Conservation (phyloP, 1,140 invertebrate species). For the Drosophila subpulchrella region DNA sequence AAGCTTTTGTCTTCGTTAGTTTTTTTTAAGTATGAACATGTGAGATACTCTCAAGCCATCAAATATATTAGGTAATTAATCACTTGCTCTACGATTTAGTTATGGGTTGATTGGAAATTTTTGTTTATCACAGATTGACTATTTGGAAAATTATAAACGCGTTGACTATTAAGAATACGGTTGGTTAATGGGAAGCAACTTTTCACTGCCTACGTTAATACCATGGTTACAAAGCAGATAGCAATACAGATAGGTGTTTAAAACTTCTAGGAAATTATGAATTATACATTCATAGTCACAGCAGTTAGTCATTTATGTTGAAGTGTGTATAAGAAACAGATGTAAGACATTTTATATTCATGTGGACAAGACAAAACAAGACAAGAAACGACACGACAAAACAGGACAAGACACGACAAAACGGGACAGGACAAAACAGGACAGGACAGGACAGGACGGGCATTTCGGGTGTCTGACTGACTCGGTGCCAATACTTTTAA, state of each 20-base stretch:
- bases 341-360: neutral
- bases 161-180: conserved; percentile 12
- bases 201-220: conserved; percentile 25
- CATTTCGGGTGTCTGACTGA: conserved; percentile 7
- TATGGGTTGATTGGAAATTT: conserved; percentile 18
- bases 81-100: conserved; percentile 36
- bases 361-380: neutral
- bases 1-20: conserved; percentile 14
- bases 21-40: conserved; percentile 35
- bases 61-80: conserved; percentile 32
- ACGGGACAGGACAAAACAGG: neutral
- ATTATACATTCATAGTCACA: neutral
- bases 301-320: conserved; percentile 6
- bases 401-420: neutral
- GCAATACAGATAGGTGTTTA: conserved; percentile 9
- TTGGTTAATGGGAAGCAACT: conserved; percentile 19
- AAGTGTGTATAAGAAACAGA: conserved; percentile 1
- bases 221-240: conserved; percentile 10
- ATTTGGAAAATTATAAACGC: neutral
- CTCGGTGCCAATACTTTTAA: conserved; percentile 1
- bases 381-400: neutral
- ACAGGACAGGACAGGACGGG: neutral
- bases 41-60: conserved; percentile 54
- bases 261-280: conserved; percentile 5
- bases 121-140: conserved; percentile 10